A percentile compares a stretch with the other conserved stretches of the same genome.
Evolutionary conservation across 2,797 vertebrate genomes (phyloP).

Genomic region (Dipus sagitta): DNA sequence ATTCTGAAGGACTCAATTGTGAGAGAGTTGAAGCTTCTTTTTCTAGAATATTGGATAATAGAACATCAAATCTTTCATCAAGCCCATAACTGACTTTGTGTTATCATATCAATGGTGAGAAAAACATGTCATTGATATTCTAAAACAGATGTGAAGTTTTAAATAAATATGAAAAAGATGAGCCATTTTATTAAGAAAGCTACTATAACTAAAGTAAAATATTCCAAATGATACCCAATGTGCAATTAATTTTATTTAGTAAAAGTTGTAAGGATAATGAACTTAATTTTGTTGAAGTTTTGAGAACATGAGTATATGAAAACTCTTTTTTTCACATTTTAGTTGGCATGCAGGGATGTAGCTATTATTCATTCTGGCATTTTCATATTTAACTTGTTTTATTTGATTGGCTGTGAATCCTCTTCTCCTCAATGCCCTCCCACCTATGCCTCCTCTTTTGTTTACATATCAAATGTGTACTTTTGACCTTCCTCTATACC

Average conservation of each 20-base stretch:
- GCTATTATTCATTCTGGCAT: too few relatives aligned
- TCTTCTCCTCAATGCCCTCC: too few relatives aligned
- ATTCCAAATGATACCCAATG: conserved; percentile 13
- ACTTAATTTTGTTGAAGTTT: neutral
- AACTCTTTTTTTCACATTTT: conserved; percentile 4
- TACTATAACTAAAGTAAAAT: neutral
- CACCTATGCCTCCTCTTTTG: too few relatives aligned
- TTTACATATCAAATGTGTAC: too few relatives aligned
- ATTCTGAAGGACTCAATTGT: conserved; percentile 21
- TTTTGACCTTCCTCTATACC: too few relatives aligned
- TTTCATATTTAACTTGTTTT: too few relatives aligned
- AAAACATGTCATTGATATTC: neutral
- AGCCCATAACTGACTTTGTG: neutral
- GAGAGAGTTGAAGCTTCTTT: neutral
- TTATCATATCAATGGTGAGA: neutral
- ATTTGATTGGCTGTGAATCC: too few relatives aligned
- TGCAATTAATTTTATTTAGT: neutral
- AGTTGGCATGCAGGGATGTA: neutral
- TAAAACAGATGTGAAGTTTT: conserved; percentile 19
- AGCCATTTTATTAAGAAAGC: neutral
- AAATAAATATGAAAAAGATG: neutral
- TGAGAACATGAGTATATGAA: neutral
- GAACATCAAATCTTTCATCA: neutral
- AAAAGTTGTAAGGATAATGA: neutral
- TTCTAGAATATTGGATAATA: conserved; percentile 4